Evolutionary conservation across 1,140 invertebrate genomes (phyloP).

Genomic region (Chironomus tepperi): DNA sequence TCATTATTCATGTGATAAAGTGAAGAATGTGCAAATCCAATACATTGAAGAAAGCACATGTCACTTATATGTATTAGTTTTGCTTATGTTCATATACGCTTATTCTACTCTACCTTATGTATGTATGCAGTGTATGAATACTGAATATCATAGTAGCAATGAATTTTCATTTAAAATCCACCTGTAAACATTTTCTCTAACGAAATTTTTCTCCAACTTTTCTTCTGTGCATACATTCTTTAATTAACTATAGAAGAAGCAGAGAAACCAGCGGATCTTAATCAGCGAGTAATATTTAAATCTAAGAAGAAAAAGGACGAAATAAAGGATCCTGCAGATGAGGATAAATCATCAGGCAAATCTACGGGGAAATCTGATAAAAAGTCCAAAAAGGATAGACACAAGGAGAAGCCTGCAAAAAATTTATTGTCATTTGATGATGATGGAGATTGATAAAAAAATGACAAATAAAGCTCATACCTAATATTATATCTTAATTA

Average conservation of each 20-base stretch:
- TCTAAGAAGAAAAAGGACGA: constrained; percentile 37
- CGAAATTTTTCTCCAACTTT: neutral
- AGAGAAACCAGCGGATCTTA: constrained; percentile 44
- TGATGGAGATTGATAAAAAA: constrained; percentile 34
- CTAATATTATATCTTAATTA: no score
- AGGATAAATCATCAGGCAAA: neutral
- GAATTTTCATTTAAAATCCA: neutral
- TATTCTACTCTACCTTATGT: no score
- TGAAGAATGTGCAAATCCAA: constrained; percentile 33
- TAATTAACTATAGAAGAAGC: constrained; percentile 40
- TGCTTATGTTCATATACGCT: constrained; percentile 25
- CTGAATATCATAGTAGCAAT: no score
- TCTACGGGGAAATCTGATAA: constrained; percentile 24
- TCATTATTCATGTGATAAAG: constrained; percentile 28
- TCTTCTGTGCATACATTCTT: constrained; percentile 17
- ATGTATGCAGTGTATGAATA: no score
- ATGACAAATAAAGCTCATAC: neutral
- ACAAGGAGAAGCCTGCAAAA: constrained; percentile 35
- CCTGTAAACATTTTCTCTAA: neutral
- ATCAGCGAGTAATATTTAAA: constrained; percentile 46
- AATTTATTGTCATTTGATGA: constrained; percentile 44
- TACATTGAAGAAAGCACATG: neutral
- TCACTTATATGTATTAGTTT: constrained; percentile 11
- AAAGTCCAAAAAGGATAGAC: constrained; percentile 36
- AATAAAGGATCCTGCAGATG: constrained; percentile 22